Conservation (phyloP, 2,888 invertebrate genomes). For the Nymphalis urticae region DNA sequence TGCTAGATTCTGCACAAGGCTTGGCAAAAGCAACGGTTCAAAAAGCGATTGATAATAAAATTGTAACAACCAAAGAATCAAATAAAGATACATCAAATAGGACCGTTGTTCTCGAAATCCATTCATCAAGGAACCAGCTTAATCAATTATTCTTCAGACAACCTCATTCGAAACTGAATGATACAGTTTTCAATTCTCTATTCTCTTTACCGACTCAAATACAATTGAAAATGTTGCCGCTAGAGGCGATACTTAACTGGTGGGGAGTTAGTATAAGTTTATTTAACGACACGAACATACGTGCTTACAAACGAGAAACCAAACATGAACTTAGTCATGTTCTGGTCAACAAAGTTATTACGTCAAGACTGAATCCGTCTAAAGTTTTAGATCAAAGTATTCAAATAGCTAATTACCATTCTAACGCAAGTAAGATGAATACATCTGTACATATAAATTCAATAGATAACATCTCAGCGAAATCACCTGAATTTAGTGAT, state of each 20-base stretch:
- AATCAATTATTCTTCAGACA: constrained; percentile 51
- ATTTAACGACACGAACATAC: constrained; percentile 10
- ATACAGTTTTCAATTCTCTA: constrained; percentile 54
- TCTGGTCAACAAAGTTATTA: constrained; percentile 49
- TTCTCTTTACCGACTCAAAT: constrained; percentile 42
- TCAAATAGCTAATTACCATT: constrained; percentile 20
- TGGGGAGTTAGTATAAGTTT: constrained; percentile 46
- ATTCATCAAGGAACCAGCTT: constrained; percentile 52
- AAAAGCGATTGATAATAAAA: constrained; percentile 31
- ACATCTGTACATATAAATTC: constrained; percentile 1
- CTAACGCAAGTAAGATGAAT: not conserved
- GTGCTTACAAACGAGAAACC: constrained; percentile 44
- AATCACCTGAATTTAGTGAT: constrained; percentile 6
- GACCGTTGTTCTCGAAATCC: constrained; percentile 52
- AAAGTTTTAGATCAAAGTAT: constrained; percentile 34
- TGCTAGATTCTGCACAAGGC: constrained; percentile 49
- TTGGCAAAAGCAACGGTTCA: constrained; percentile 46
- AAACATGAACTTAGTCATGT: constrained; percentile 45
- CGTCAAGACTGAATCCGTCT: constrained; percentile 4
- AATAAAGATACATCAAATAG: constrained; percentile 13
- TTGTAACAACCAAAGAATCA: not conserved
- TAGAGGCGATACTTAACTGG: constrained; percentile 53
- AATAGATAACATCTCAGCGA: constrained; percentile 5
- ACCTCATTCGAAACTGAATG: constrained; percentile 45
- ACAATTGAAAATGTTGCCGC: constrained; percentile 28